Base-by-base conservation (phyloP, 2,888 invertebrate genomes). In the Boloria selene region DNA sequence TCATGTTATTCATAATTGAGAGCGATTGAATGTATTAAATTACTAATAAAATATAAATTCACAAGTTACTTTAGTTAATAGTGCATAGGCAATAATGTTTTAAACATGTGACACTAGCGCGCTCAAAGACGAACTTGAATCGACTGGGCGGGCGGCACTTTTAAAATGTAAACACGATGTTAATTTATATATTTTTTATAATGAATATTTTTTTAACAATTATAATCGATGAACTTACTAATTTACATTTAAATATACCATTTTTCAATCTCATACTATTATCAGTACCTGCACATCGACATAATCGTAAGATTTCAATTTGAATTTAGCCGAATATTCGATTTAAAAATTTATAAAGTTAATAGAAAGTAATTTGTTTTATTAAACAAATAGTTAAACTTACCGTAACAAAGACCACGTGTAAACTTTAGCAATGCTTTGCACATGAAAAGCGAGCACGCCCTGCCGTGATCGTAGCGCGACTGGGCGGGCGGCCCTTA, bases 401-500 rank as follows among this genome's bases (percentile, higher is more conserved):
- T 59, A 72, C 71, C 69, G 68, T 58, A 73, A 73, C 69, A 73
- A 72, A 73, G 71, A 69, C 17, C 69, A 70, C 71, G 71, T 69
- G 54, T 61, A 65, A 61, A 42, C 14, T 55, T 52, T 60, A 64
- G 54, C 50, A 44, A 49, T 38, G 26, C 45, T 17, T 18, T 17
- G 58, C 31, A 42, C 22, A 55, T 61, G 61, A 65, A 59, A 75
- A 61, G 73, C 80, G 79, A 75, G 80, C 75, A 78, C 80, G 81
- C 81, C 80, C 78, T 74, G 71, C 77, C 73, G 73, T 65, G 74
- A 69, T 68, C 78, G 77, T 70, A 71, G 65, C 72, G 73, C 79
- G 80, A 86, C 86, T 86, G 84, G 86, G 84, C 84, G 85, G 84
- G 83, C 79, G 78, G 74, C 68, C 49, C 17, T 59, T 18, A 14